Conservation (phyloP, 2,797 vertebrate genomes). For the Tokudaia muenninki region DNA sequence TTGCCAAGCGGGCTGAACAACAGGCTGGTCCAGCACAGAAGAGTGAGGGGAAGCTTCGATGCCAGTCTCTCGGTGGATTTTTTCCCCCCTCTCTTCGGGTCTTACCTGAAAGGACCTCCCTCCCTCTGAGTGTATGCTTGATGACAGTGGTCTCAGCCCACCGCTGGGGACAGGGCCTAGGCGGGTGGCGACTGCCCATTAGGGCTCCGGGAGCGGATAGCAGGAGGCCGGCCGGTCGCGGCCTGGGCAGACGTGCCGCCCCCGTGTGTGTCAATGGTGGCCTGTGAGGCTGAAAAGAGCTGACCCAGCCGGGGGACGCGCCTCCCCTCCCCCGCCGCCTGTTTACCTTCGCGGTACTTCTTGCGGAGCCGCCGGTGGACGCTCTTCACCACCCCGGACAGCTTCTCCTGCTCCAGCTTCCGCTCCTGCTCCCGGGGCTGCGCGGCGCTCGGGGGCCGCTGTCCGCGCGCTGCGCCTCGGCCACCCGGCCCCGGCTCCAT, state of each 20-base stretch:
- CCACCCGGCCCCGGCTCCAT: constrained; percentile 85
- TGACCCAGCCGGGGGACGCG: constrained; percentile 1
- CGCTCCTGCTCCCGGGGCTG: constrained; percentile 85
- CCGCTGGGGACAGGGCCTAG: background rate
- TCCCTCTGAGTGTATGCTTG: background rate
- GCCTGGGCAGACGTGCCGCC: constrained; percentile 67
- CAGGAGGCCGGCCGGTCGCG: background rate
- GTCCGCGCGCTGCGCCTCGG: constrained; percentile 81
- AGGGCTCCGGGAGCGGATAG: background rate
- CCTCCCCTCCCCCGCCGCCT: constrained; percentile 53
- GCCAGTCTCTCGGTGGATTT: background rate
- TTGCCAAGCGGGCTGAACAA: background rate
- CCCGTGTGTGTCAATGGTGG: constrained; percentile 72
- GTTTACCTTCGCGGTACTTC: constrained; percentile 97
- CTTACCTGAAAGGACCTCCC: background rate
- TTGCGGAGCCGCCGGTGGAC: constrained; percentile 97
- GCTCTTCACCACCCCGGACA: constrained; percentile 96
- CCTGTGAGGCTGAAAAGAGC: constrained; percentile 17
- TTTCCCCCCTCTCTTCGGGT: background rate
- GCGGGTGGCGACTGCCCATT: background rate
- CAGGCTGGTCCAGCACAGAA: background rate
- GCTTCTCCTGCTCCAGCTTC: constrained; percentile 95
- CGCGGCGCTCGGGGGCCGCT: constrained; percentile 67
- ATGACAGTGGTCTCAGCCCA: constrained; percentile 59
- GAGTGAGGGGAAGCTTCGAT: background rate